Conservation (phyloP, 2,888 invertebrate species). For the Formica aserva region DNA sequence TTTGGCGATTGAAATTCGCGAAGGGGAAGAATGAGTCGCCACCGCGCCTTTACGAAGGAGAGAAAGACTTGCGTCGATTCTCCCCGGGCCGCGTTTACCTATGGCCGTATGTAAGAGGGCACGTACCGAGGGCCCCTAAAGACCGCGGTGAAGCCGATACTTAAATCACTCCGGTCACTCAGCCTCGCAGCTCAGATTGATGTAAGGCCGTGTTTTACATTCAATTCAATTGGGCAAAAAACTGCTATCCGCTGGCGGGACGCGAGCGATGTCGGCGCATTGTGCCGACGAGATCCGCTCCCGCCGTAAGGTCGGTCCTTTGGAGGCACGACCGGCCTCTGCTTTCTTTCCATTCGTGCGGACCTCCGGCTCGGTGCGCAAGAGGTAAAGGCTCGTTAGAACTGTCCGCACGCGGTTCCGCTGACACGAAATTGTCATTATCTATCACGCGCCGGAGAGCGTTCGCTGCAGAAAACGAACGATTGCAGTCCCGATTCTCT, state of each 20-base stretch:
- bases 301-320: slow-evolving; percentile 42
- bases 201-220: slow-evolving; percentile 86
- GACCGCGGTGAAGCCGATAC: slow-evolving; percentile 79
- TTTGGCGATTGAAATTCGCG: neutral
- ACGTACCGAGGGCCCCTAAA: slow-evolving; percentile 78
- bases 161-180: slow-evolving; percentile 85
- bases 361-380: slow-evolving; percentile 61
- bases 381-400: slow-evolving; percentile 74
- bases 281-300: slow-evolving; percentile 61
- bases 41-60: slow-evolving; percentile 56
- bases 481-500: slow-evolving; percentile 11
- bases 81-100: slow-evolving; percentile 38
- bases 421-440: slow-evolving; percentile 78
- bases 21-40: slow-evolving; percentile 8
- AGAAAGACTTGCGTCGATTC: slow-evolving; percentile 28
- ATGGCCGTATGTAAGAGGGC: slow-evolving; percentile 54
- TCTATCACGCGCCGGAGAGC: slow-evolving; percentile 66
- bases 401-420: slow-evolving; percentile 58
- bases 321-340: slow-evolving; percentile 49
- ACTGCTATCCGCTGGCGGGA: slow-evolving; percentile 78
- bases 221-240: slow-evolving; percentile 86
- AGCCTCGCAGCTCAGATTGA: slow-evolving; percentile 85
- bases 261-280: slow-evolving; percentile 67
- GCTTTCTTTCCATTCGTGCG: slow-evolving; percentile 40
- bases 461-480: slow-evolving; percentile 22